Base-by-base conservation (phyloP, 1,140 invertebrate genomes). In the Steinernema khuongi region DNA sequence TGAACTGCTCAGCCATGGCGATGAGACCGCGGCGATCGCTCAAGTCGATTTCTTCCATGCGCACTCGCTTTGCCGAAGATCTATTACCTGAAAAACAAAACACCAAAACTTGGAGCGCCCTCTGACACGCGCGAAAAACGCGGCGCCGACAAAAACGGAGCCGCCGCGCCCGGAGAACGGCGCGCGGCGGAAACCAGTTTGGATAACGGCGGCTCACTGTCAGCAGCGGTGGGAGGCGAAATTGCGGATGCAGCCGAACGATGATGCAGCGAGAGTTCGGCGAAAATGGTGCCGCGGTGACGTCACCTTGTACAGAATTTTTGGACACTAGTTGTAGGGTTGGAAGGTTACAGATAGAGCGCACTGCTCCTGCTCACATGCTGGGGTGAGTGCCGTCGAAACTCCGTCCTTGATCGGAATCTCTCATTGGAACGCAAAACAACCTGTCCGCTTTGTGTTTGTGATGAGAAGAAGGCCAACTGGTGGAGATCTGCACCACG, bases 11-110 rank as follows among this genome's bases (percentile, higher is more conserved):
- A 7, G 50, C 50, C 50, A 60, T 60, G 4, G 50, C 50, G 50
- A 60, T 60, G 14, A 60, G 50, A 60, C 50, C 50, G 50, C 50
- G 50, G 4, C 50, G 50, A 60, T 60, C 50, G 50, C 50, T 60
- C 50, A 60, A 60, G 50, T 60, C 50, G 50, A 60, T 60, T 60
- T 60, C 50, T 60, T 60, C 50, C 50, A 60, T 60, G 14, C 7
- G 2, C 19, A n/a, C 50, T 26, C 2, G 14, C 22, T 60, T 60
- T 11, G 50, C 14, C 50, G 50, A 60, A 60, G 50, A 60, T 60
- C 26, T 60, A 60, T 60, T 60, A 60, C 50, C 50, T 60, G 50
- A 41, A 60, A 60, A 60, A 60, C 50, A 60, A 60, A 60, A 60
- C 50, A 60, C 50, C 50, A 22, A 60, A 60, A 22, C 19, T 60